Conservation (phyloP, 2,888 invertebrate genomes). For the Drosophila anomalata region DNA sequence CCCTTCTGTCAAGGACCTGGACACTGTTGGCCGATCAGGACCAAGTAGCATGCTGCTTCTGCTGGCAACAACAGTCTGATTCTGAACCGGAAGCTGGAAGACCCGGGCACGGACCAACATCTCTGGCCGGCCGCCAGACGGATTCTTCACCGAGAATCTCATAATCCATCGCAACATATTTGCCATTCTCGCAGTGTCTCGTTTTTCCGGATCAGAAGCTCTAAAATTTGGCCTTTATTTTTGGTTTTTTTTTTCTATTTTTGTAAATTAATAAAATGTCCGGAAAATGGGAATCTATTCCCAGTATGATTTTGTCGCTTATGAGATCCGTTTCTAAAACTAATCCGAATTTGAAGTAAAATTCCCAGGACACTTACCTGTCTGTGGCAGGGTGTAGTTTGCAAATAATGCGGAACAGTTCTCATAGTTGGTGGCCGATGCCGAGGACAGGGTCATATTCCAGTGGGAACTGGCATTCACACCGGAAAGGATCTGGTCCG, state of each 20-base stretch:
- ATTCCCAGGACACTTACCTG: constrained; percentile 58
- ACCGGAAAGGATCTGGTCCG: constrained; percentile 2
- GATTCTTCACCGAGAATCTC: background rate
- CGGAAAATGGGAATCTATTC: background rate
- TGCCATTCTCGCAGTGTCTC: background rate
- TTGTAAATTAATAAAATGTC: background rate
- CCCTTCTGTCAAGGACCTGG: background rate
- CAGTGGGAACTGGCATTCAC: constrained; percentile 23
- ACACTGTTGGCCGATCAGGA: background rate
- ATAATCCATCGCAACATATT: background rate
- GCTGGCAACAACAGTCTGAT: too few species aligned
- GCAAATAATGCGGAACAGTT: constrained; percentile 79
- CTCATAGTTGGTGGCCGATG: constrained; percentile 66
- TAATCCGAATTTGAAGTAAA: too few species aligned
- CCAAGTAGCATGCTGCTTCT: too few species aligned
- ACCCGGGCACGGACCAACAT: background rate
- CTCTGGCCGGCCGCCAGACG: background rate
- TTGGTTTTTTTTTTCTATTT: too few species aligned
- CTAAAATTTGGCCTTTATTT: too few species aligned
- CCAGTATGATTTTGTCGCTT: background rate
- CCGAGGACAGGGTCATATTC: constrained; percentile 48
- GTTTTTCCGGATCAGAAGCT: too few species aligned
- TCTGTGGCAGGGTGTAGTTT: constrained; percentile 78
- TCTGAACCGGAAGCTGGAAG: background rate
- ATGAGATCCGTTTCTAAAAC: too few species aligned